A percentile compares a stretch with the other conserved stretches of the same genome.
phyloP scores from a whole-genome alignment of 2,797 vertebrate genomes.

The Morus bassanus region DNA sequence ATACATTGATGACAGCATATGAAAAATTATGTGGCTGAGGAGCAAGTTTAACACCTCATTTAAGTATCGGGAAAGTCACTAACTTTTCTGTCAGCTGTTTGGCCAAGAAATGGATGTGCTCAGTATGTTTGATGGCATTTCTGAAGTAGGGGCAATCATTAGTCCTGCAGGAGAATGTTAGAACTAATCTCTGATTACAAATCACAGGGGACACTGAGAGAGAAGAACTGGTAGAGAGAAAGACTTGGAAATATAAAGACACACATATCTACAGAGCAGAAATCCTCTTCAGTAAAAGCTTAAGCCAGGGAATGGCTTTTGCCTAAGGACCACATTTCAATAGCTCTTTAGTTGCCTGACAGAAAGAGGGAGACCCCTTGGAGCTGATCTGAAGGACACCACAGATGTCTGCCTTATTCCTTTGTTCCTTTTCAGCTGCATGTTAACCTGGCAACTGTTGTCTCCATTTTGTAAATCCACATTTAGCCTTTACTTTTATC shows the following conservation, averaged over 20 bases:
- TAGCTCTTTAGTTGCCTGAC: not conserved
- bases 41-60: not conserved
- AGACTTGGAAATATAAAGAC: not conserved
- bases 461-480: not conserved
- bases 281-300: not conserved
- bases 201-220: not conserved
- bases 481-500: not conserved
- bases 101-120: not conserved
- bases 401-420: not conserved
- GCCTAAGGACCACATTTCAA: not conserved
- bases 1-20: not conserved
- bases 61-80: not conserved
- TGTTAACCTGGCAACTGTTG: not conserved
- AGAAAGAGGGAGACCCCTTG: not conserved
- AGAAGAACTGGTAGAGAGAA: not conserved
- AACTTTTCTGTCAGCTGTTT: not conserved
- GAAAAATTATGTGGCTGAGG: not conserved
- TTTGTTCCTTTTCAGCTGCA: not conserved
- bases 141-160: not conserved
- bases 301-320: not conserved
- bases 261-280: not conserved
- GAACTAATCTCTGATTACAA: not conserved
- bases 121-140: not conserved
- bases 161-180: not conserved
- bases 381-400: not conserved